Base-by-base conservation (phyloP, 2,113 vertebrate genomes). In the Anas platyrhynchos region DNA sequence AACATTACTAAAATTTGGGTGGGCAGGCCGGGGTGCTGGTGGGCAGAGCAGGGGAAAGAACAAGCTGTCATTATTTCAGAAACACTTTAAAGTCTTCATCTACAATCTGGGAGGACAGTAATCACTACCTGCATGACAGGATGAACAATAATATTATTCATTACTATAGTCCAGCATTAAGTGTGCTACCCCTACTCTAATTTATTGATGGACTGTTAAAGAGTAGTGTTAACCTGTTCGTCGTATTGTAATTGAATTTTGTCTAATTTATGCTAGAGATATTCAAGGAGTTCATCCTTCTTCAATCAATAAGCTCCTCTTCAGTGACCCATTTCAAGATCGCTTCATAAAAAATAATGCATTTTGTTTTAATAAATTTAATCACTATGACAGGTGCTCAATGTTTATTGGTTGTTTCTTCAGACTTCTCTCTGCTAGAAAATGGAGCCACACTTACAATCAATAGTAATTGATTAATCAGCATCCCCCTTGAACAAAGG, bases 241-340 rank as follows among this genome's bases (percentile, higher is more conserved):
- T 96, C 74, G 54, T 23, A 76, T 67, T 65, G 58, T 97, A 98
- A 98, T 98, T 98, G 97, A 97, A 97, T 98, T 93, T 78, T 86
- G 96, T 91, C 97, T 97, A 67, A 95, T 94, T 93, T 90, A 96
- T 97, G 97, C 95, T 96, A 86, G 88, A 86, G 94, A 96, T 97
- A 97, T 97, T 96, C 83, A 88, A 97, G 97, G 96, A 98, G 97
- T 97, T 98, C 97, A 98, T 98, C 97, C 96, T 97, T 95, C 93
- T 77, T 84, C 97, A 96, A 97, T 98, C 98, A 97, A 97, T 97
- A 97, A 82, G 97, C 88, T 98, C 93, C 97, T 97, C 98, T 97
- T 98, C 97, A 93, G 96, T 91, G 96, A 98, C 98, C 97, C 97
- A 94, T 95, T 97, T 97, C 96, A 58, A 95, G 97, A 97, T 95